These are phyloP conservation scores for Diplogasteroides magnus DNA, from an alignment of 1,140 invertebrate species.

Conservation along the genomic window DNA sequence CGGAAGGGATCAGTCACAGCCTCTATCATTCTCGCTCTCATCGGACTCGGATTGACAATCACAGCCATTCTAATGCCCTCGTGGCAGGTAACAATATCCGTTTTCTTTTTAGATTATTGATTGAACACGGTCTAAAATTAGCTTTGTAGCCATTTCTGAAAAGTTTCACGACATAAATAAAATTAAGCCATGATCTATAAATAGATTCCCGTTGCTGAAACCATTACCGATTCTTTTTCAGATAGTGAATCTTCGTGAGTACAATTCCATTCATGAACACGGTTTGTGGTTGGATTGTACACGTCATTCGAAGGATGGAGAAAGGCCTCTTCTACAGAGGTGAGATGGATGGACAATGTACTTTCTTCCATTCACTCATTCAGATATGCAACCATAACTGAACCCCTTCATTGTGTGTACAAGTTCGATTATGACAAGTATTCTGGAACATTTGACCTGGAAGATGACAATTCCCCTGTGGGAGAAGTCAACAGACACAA, in stretches of 20 bases:
- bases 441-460: conserved; percentile 54
- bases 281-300: conserved; percentile 54
- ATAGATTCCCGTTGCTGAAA: too few relatives aligned
- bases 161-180: background rate
- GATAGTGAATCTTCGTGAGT: conserved; percentile 51
- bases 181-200: background rate
- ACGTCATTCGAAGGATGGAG: conserved; percentile 48
- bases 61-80: conserved; percentile 50
- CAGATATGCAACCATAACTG: conserved; percentile 50
- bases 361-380: conserved; percentile 10
- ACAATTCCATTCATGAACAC: conserved; percentile 54
- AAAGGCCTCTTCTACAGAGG: conserved; percentile 44
- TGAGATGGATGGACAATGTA: conserved; percentile 3
- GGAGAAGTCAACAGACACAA: conserved; percentile 55
- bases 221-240: conserved; percentile 8
- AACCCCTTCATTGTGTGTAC: conserved; percentile 55
- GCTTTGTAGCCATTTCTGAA: too few relatives aligned
- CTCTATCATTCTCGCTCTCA: conserved; percentile 43
- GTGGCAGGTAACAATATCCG: conserved; percentile 37
- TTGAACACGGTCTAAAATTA: too few relatives aligned
- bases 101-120: too few relatives aligned
- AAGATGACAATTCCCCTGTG: conserved; percentile 54
- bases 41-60: conserved; percentile 52
- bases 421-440: conserved; percentile 56
- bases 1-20: conserved; percentile 42